Percentiles rank a stretch among this genome's conserved stretches.
Conservation (phyloP, 2,888 invertebrate species). For the Lobophora halterata region DNA sequence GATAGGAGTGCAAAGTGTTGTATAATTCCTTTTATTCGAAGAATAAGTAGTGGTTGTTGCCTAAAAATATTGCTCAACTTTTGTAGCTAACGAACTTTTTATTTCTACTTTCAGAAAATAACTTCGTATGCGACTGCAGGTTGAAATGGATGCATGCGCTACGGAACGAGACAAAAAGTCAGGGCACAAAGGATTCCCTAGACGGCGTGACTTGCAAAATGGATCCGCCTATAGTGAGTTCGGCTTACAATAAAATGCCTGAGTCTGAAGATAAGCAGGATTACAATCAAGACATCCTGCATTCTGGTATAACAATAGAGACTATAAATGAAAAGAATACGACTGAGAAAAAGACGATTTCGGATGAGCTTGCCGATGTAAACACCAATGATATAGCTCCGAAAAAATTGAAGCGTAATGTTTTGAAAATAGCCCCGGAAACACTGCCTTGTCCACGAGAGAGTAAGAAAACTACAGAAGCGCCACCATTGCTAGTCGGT, state of each 20-base stretch:
- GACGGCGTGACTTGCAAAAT: slow-evolving; percentile 87
- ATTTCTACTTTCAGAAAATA: slow-evolving; percentile 84
- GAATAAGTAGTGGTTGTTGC: slow-evolving; percentile 31
- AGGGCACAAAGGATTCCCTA: slow-evolving; percentile 83
- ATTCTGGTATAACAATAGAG: slow-evolving; percentile 62
- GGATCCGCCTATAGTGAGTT: slow-evolving; percentile 75
- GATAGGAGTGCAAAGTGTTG: slow-evolving; percentile 46
- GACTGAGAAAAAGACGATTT: slow-evolving; percentile 54
- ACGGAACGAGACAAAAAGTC: slow-evolving; percentile 87
- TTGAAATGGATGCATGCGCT: slow-evolving; percentile 89
- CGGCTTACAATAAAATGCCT: slow-evolving; percentile 71
- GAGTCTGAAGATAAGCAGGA: slow-evolving; percentile 55
- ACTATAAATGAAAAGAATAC: slow-evolving; percentile 58
- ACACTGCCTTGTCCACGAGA: slow-evolving; percentile 67
- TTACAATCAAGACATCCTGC: slow-evolving; percentile 61
- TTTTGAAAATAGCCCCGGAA: slow-evolving; percentile 66
- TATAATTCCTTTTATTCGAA: slow-evolving; percentile 40
- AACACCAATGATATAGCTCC: slow-evolving; percentile 46
- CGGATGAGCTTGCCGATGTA: slow-evolving; percentile 44
- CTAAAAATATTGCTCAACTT: slow-evolving; percentile 2
- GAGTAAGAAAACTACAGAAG: slow-evolving; percentile 58
- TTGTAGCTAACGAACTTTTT: slow-evolving; percentile 7
- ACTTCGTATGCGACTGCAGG: slow-evolving; percentile 91
- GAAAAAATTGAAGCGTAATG: slow-evolving; percentile 62
- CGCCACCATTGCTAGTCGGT: slow-evolving; percentile 51